Percentiles rank a stretch among this genome's conserved stretches.
These are phyloP conservation scores for Marasmarcha lunaedactyla DNA, from an alignment of 2,888 invertebrate genomes.

Conservation along the genomic window DNA sequence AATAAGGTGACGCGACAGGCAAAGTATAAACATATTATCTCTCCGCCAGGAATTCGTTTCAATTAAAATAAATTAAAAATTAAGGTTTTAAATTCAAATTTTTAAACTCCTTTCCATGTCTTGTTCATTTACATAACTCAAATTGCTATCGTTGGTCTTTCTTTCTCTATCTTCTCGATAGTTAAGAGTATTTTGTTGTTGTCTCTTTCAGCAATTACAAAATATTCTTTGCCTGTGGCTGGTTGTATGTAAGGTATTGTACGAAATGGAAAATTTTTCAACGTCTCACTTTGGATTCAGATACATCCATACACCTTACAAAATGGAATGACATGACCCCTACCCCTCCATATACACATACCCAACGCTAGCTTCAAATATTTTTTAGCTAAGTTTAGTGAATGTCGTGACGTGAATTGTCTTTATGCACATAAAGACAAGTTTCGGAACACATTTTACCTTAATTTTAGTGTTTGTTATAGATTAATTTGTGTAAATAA, in stretches of 20 bases:
- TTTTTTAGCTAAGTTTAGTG: constrained; percentile 16
- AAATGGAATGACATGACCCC: constrained; percentile 51
- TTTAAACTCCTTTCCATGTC: too few species aligned
- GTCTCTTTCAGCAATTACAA: constrained; percentile 81
- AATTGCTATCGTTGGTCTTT: background rate
- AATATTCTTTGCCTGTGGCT: constrained; percentile 89
- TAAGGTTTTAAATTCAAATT: too few species aligned
- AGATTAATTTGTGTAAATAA: too few species aligned
- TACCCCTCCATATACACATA: constrained; percentile 23
- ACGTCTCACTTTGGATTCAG: constrained; percentile 52
- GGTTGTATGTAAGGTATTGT: constrained; percentile 86
- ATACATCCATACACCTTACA: constrained; percentile 49
- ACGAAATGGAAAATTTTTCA: constrained; percentile 44
- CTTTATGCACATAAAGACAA: constrained; percentile 10
- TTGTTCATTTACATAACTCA: too few species aligned
- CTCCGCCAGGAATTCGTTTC: too few species aligned
- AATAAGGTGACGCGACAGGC: too few species aligned
- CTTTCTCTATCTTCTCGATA: constrained; percentile 18
- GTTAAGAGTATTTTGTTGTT: constrained; percentile 69
- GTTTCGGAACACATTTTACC: background rate
- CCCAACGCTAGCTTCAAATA: constrained; percentile 25
- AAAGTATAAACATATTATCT: too few species aligned
- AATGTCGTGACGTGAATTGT: constrained; percentile 9
- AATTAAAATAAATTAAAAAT: too few species aligned
- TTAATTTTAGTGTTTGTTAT: too few species aligned